phyloP scores from a whole-genome alignment of 2,888 invertebrate genomes.

The Thymelicus lineola region DNA sequence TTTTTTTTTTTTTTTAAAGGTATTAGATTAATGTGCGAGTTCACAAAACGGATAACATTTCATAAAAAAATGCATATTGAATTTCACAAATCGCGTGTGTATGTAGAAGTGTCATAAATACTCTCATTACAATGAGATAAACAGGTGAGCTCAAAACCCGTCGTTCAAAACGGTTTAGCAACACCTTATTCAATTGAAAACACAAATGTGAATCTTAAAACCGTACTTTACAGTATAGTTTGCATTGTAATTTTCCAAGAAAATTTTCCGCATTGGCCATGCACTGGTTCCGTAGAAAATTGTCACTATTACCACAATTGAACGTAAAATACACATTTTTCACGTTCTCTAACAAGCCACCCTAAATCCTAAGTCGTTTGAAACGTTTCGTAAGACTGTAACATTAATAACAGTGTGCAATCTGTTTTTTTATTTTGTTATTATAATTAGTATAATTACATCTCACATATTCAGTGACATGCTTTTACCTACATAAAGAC shows the following conservation, averaged over 20 bases:
- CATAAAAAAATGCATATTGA: background rate
- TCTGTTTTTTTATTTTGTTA: background rate
- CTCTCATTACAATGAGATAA: slow-evolving; percentile 54
- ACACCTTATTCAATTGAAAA: slow-evolving; percentile 18
- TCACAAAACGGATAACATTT: background rate
- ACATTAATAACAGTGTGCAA: background rate
- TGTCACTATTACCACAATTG: slow-evolving; percentile 66
- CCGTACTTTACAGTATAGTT: slow-evolving; percentile 40
- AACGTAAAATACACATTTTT: slow-evolving; percentile 46
- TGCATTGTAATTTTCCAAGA: slow-evolving; percentile 42
- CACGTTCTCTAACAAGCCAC: slow-evolving; percentile 8
- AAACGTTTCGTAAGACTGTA: background rate
- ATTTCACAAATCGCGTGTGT: slow-evolving; percentile 35
- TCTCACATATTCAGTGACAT: slow-evolving; percentile 6
- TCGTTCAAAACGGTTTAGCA: slow-evolving; percentile 51
- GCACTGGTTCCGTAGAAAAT: slow-evolving; percentile 76
- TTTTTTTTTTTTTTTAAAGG: too few relatives aligned
- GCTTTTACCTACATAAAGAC: slow-evolving; percentile 6
- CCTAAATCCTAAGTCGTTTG: too few relatives aligned
- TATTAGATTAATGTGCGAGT: too few relatives aligned
- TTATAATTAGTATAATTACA: background rate
- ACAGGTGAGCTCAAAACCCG: slow-evolving; percentile 48
- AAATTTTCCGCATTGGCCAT: slow-evolving; percentile 56
- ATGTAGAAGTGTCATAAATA: slow-evolving; percentile 48
- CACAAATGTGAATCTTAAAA: slow-evolving; percentile 39